Base-by-base conservation (phyloP, 1,140 invertebrate species). In the Drosophila sp. region DNA sequence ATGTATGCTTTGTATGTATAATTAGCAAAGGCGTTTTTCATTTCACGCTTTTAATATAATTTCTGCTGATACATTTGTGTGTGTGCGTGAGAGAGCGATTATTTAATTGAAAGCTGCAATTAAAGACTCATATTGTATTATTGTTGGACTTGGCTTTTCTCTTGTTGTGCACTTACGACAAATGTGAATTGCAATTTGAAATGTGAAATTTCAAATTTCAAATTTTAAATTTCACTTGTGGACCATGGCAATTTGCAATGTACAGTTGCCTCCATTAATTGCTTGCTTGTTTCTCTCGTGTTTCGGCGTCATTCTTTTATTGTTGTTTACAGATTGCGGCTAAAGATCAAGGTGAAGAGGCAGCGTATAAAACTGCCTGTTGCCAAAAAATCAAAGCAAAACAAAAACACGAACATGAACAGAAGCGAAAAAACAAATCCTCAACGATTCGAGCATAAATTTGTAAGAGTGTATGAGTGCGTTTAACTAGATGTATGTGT, bases 271-370 rank as follows among this genome's bases (percentile, higher is more conserved):
- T 14, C 34, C 45, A 45, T 61, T 58, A 16, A 50, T 29, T 43
- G n/a, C 40, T n/a, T 43, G n/a, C 40, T n/a, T 14, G n/a, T 25
- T 46, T 16, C 9, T n/a, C 9, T 53, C 27, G 8, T 32, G 21
- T 36, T 61, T 72, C 40, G 43, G 53, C 71, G 36, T 48, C 57
- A 48, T n/a, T n/a, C 34, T 36, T 27, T 48, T 50, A 43, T 66
- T 66, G 40, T 73, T 69, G 65, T 73, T 73, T 73, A 73, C 48
- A 53, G 64, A 18, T 11, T 48, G 61, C 45, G 21, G 25, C 14
- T 48, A 61, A 69, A 73, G 71, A 59, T 69, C 71, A 73, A 73
- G 64, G 71, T 50, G 29, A 69, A 41, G 29, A 18, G 62, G 18
- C 45, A 41, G 62, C 34, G 40, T 7, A 48, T 34, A 25, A 50